Conservation (phyloP, 1,140 invertebrate species). For the Saccostrea glomerata region DNA sequence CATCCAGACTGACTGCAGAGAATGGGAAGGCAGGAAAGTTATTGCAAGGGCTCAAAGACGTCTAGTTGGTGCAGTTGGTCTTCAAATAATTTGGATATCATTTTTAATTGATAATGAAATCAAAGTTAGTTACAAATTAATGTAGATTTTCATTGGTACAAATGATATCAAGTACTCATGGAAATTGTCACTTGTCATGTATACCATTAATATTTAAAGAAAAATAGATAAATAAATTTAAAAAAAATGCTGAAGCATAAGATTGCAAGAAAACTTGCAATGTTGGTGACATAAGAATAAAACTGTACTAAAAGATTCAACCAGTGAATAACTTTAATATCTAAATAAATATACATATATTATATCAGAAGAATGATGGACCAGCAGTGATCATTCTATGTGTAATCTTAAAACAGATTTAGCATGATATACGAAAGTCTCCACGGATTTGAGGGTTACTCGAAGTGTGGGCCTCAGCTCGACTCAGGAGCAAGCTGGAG, state of each 20-base stretch:
- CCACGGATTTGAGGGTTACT: slow-evolving; percentile 28
- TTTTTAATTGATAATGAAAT: too few species aligned
- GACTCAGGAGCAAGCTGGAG: slow-evolving; percentile 26
- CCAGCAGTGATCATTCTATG: not conserved
- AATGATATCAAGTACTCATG: too few species aligned
- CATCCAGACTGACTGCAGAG: not conserved
- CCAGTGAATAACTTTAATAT: slow-evolving; percentile 28
- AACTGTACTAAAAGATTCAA: not conserved
- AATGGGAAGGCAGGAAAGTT: not conserved
- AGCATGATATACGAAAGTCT: slow-evolving; percentile 39
- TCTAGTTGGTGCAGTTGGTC: too few species aligned
- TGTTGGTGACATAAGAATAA: not conserved
- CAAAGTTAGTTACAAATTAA: too few species aligned
- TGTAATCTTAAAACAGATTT: not conserved
- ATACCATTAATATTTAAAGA: too few species aligned
- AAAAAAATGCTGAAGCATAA: too few species aligned
- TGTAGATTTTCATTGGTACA: too few species aligned
- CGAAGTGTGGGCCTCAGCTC: slow-evolving; percentile 28
- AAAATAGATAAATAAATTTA: too few species aligned
- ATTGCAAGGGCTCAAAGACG: not conserved
- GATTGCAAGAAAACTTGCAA: too few species aligned
- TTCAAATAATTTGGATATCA: too few species aligned
- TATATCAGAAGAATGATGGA: not conserved
- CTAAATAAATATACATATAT: slow-evolving; percentile 33
- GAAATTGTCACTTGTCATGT: too few species aligned